phyloP scores from a whole-genome alignment of 35 echinoderm and acorn worm genomes.

The Apostichopus japonicus region DNA sequence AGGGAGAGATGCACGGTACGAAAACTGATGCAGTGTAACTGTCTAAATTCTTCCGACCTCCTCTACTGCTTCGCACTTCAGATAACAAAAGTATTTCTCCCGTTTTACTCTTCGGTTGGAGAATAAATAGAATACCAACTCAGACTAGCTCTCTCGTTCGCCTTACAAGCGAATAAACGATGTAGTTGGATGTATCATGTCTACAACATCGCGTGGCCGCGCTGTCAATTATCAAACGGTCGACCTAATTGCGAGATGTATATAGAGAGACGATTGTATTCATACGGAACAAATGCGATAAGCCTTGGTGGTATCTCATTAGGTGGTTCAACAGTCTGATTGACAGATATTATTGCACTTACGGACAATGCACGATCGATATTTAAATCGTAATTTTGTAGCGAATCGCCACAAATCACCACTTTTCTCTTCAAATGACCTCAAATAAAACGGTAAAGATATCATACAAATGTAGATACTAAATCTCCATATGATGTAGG shows the following conservation, averaged over 20 bases:
- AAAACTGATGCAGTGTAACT: too few relatives aligned
- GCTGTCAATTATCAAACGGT: constrained; percentile 46
- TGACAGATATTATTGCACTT: constrained; percentile 10
- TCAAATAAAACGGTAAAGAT: too few relatives aligned
- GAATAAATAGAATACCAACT: background rate
- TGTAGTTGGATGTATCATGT: background rate
- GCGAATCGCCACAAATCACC: background rate
- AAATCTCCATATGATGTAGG: too few relatives aligned
- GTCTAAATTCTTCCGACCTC: too few relatives aligned
- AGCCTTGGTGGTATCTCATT: constrained; percentile 13
- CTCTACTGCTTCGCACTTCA: background rate
- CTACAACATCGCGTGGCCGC: background rate
- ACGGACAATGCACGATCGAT: background rate
- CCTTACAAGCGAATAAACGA: background rate
- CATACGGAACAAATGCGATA: constrained; percentile 16
- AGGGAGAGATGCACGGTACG: too few relatives aligned
- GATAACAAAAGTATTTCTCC: background rate
- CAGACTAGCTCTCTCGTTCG: background rate
- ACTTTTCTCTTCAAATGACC: too few relatives aligned
- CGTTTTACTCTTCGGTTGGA: too few relatives aligned
- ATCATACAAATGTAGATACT: too few relatives aligned
- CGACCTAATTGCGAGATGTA: constrained; percentile 20
- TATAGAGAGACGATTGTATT: background rate
- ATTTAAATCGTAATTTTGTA: background rate
- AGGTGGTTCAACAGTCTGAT: background rate